Evolutionary conservation across 2,797 vertebrate species (phyloP), one percentile per base, ranked within the genome.

Genomic region (Heliangelus exortis): DNA sequence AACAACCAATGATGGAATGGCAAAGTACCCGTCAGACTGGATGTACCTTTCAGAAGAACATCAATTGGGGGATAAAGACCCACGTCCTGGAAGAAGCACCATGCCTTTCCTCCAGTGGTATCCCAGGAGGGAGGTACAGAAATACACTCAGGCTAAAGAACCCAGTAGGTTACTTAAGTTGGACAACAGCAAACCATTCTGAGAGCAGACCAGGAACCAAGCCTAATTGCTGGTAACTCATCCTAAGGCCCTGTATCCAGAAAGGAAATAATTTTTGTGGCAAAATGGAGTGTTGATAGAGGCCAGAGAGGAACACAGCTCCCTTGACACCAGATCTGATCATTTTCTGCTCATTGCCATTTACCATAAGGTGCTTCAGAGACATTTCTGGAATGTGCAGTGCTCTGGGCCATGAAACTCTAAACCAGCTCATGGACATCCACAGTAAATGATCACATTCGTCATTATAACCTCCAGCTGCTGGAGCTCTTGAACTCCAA

Each of bases 351-450:
- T 63, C 7, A 3, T 65, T 92, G 10, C 33, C 29, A 28, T 55
- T 96, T 89, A 80, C 84, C 0, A 1, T 74, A 94, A 93, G 78
- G 79, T 77, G 21, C 45, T 77, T 90, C 5, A 0, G 75, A 93
- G 87, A 87, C 0, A 4, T 72, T 96, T 95, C 95, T 87, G 92
- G 75, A 93, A 96, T 65, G 53, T 68, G 39, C 25, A 43, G 33
- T 77, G 68, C 68, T 92, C 78, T 74, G 19, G 57, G 58, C 65
- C 26, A 31, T 85, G 91, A 95, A 96, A 95, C 68, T 92, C 57
- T 92, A 93, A 84, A 83, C 82, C 59, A 87, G 54, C 50, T 87
- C 7, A 0, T 80, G 68, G 78, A 83, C 65, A 47, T 93, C 19
- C 26, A 39, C 3, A 2, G 75, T 80, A 74, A 95, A 79, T 43